Evolutionary conservation across 37 sponge, comb jelly and placozoan species (phyloP).

Genomic region (Petrosia ficiformis): DNA sequence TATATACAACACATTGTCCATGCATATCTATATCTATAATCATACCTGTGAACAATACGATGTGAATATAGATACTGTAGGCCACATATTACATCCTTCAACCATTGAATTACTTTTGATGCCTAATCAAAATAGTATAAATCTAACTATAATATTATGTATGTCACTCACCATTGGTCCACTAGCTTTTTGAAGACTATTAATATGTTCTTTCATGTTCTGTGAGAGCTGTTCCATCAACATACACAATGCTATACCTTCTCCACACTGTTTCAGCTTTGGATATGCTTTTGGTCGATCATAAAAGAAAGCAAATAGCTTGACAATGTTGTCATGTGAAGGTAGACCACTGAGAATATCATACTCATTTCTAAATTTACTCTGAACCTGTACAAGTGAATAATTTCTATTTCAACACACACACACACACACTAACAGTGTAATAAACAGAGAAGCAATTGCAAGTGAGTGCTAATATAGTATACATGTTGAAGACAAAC

Average conservation of each 20-base stretch:
- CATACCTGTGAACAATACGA: constrained; percentile 18
- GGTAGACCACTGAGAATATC: constrained; percentile 73
- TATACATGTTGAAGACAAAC: too few species aligned
- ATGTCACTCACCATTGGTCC: constrained; percentile 48
- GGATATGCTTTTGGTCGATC: constrained; percentile 48
- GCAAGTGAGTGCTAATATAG: too few species aligned
- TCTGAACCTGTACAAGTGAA: too few species aligned
- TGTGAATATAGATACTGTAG: constrained; percentile 57
- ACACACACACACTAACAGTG: constrained; percentile 45
- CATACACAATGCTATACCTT: constrained; percentile 67
- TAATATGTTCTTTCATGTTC: constrained; percentile 47
- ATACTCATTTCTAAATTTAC: constrained; percentile 75
- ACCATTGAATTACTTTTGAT: constrained; percentile 58
- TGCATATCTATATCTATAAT: too few species aligned
- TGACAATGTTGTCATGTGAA: constrained; percentile 78
- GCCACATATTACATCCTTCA: constrained; percentile 48
- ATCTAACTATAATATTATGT: background rate
- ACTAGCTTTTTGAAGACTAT: constrained; percentile 12
- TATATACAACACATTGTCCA: too few species aligned
- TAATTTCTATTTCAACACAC: too few species aligned
- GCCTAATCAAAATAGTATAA: constrained; percentile 15
- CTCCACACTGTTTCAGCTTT: constrained; percentile 11
- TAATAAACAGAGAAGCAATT: too few species aligned
- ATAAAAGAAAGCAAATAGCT: constrained; percentile 86
- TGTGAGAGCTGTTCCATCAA: constrained; percentile 64